Evolutionary conservation across 2,113 vertebrate species (phyloP), one percentile per base, ranked within the genome.

Genomic region (Ciconia stormi): DNA sequence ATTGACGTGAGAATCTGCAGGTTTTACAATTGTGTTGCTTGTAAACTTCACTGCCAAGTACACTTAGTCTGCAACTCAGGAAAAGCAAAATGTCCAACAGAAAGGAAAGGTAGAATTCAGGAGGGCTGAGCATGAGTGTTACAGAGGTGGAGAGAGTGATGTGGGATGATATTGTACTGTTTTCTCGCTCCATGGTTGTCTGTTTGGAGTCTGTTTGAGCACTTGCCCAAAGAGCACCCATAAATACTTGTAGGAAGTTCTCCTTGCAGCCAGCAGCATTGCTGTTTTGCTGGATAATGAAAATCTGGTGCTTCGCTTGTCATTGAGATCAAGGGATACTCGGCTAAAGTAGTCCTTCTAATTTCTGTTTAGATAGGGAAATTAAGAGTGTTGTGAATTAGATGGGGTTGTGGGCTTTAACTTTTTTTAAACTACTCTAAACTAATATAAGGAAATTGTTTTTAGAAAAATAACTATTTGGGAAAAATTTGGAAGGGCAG

Each of bases 241-340:
- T 82, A 96, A 96, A 82, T 89, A 89, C n/a, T 62, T 91, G 82
- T 73, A 89, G 81, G 71, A 97, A 83, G 27, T 58, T 85, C 53
- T 93, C 65, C 40, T 71, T 86, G 81, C 5, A 13, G 76, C 76
- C 76, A 82, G 29, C 50, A 76, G 36, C 6, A 0, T 47, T 80
- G 32, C 70, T 93, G 0, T 91, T 89, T 90, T 88, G 16, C 87
- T 93, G 71, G 32, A 21, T 88, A 59, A 67, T 82, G 74, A 55
- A 72, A 55, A 83, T 91, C 93, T 93, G 65, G 69, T 87, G 7
- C 72, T 79, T 87, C 89, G 82, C 77, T 67, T 94, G 83, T 73
- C 89, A 56, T 5, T 34, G 34, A 85, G 49, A 91, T 95, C 73
- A 79, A 73, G 74, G 88, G 78, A 85, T 97, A 23, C 58, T 93